Conservation (phyloP, 2,888 invertebrate genomes). For the Troides helena region DNA sequence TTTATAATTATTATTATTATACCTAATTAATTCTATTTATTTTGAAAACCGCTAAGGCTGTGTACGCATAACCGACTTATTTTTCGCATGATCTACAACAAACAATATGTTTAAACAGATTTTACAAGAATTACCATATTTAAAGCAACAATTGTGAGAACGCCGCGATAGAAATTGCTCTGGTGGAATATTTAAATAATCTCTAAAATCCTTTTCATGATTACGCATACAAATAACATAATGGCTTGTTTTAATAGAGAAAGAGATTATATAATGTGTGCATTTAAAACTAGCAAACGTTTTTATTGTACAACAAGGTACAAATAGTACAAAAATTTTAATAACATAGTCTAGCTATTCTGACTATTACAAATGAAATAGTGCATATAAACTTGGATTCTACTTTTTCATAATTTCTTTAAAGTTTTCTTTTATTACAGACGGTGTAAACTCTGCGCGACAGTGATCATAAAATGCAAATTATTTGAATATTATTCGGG, state of each 20-base stretch:
- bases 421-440: constrained; percentile 1
- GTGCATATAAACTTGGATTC: background rate
- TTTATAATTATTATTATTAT: background rate
- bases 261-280: background rate
- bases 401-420: background rate
- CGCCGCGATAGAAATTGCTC: background rate
- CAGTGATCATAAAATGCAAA: constrained; percentile 1
- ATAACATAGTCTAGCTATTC: background rate
- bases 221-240: background rate
- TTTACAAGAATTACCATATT: background rate
- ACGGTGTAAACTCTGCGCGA: background rate
- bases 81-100: background rate
- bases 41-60: background rate
- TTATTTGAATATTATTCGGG: background rate
- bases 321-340: background rate
- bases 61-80: background rate
- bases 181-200: background rate
- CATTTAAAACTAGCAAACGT: background rate
- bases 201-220: background rate
- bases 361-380: background rate
- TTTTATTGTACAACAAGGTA: background rate
- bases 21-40: background rate
- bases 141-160: background rate
- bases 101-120: background rate
- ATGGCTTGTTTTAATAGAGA: background rate